phyloP scores from a whole-genome alignment of 2,888 invertebrate species.

The Deilephila porcellus region DNA sequence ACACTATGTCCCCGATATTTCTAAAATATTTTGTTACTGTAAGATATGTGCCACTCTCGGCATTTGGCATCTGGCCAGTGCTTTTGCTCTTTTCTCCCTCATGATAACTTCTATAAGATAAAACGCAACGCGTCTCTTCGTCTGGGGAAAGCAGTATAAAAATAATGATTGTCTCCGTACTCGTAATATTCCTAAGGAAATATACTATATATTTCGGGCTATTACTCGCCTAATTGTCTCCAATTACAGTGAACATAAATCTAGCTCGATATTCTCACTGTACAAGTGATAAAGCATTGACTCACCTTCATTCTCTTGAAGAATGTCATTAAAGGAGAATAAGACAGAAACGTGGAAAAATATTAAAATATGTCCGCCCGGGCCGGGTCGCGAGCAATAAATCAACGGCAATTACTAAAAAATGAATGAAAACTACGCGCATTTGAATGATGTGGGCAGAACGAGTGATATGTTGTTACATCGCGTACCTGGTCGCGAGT shows the following conservation, averaged over 20 bases:
- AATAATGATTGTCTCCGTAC: constrained; percentile 37
- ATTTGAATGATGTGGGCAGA: constrained; percentile 31
- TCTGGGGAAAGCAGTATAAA: constrained; percentile 47
- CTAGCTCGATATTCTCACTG: constrained; percentile 30
- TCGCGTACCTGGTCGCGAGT: constrained; percentile 65
- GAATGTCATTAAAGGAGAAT: neutral
- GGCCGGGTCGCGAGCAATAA: constrained; percentile 45
- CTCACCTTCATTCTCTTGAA: constrained; percentile 38
- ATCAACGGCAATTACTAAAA: constrained; percentile 49
- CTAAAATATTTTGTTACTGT: constrained; percentile 73
- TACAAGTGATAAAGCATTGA: constrained; percentile 36
- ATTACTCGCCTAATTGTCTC: constrained; percentile 12
- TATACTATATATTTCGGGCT: neutral
- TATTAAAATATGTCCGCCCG: constrained; percentile 41
- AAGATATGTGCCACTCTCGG: constrained; percentile 74
- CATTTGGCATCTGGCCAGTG: constrained; percentile 78
- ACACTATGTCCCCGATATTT: constrained; percentile 63
- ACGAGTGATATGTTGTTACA: constrained; percentile 48
- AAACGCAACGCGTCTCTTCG: constrained; percentile 61
- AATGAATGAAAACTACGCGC: constrained; percentile 73
- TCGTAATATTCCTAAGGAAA: neutral
- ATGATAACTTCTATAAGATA: constrained; percentile 72
- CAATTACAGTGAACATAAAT: constrained; percentile 47
- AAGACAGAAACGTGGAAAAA: constrained; percentile 37
- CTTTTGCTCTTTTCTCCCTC: constrained; percentile 75